phyloP scores from a whole-genome alignment of 2,888 invertebrate species.

The Kryphioiulus occultus region DNA sequence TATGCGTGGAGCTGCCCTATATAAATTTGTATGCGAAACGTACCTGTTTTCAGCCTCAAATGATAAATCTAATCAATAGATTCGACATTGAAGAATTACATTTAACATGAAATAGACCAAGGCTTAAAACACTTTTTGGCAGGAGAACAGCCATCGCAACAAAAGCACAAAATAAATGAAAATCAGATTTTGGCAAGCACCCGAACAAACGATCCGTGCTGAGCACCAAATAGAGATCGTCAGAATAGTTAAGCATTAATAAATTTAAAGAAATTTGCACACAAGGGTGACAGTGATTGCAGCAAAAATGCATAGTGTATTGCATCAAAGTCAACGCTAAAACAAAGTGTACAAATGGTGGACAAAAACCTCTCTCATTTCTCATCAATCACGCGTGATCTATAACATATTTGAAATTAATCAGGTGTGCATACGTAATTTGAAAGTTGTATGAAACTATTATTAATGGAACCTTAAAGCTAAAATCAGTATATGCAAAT shows the following conservation, averaged over 20 bases:
- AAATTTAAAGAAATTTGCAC: neutral
- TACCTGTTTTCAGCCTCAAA: slow-evolving; percentile 32
- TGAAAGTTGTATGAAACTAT: neutral
- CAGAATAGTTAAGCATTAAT: slow-evolving; percentile 32
- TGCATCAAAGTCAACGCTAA: neutral
- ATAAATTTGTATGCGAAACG: slow-evolving; percentile 1
- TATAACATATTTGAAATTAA: neutral
- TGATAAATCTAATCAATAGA: slow-evolving; percentile 37
- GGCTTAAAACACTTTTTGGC: slow-evolving; percentile 28
- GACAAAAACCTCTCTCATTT: neutral
- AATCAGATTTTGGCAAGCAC: slow-evolving; percentile 25
- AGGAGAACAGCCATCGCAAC: neutral
- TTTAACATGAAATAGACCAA: neutral
- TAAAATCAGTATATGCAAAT: neutral
- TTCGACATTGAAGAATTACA: slow-evolving; percentile 33
- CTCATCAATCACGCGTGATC: neutral
- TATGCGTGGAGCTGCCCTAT: neutral
- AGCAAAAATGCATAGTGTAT: neutral
- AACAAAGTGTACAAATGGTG: neutral
- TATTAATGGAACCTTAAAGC: neutral
- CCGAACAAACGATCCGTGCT: slow-evolving; percentile 4
- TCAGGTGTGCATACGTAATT: neutral
- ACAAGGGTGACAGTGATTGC: neutral
- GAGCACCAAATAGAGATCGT: neutral
- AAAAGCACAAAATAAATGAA: slow-evolving; percentile 20